Percentiles rank a stretch among this genome's conserved stretches.
phyloP scores from a whole-genome alignment of 1,140 invertebrate species.

The Pissodes strobi region DNA sequence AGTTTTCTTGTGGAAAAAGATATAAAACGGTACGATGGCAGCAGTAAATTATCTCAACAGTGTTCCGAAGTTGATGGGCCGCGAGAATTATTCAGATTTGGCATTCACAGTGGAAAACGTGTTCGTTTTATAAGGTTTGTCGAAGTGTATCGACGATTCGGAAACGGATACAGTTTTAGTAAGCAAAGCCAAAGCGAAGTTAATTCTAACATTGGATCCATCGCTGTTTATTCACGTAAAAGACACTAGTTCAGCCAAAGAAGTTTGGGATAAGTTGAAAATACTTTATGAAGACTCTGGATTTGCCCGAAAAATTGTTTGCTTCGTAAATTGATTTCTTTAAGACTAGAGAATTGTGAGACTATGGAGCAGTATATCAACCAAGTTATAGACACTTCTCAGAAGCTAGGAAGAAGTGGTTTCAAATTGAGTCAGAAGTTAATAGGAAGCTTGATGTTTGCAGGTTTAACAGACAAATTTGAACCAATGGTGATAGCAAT shows the following conservation, averaged over 20 bases:
- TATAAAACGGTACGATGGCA: too few relatives aligned
- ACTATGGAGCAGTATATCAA: constrained; percentile 42
- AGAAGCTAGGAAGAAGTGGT: constrained; percentile 38
- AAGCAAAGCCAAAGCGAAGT: constrained; percentile 38
- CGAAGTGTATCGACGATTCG: too few relatives aligned
- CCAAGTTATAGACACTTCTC: constrained; percentile 37
- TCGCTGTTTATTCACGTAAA: constrained; percentile 35
- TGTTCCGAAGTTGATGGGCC: too few relatives aligned
- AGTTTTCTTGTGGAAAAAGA: too few relatives aligned
- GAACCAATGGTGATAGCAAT: constrained; percentile 30
- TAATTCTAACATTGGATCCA: constrained; percentile 34
- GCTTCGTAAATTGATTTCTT: constrained; percentile 33
- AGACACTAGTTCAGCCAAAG: constrained; percentile 19
- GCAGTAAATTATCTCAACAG: too few relatives aligned
- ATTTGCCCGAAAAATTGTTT: constrained; percentile 32
- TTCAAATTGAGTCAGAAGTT: constrained; percentile 39
- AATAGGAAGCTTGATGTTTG: constrained; percentile 29
- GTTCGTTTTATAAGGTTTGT: too few relatives aligned
- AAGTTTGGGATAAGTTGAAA: constrained; percentile 36
- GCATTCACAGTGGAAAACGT: too few relatives aligned
- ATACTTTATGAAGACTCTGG: constrained; percentile 32
- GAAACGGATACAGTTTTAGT: too few relatives aligned
- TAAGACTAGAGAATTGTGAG: constrained; percentile 32
- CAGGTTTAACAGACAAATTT: constrained; percentile 47
- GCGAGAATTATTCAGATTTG: too few relatives aligned